A percentile compares a stretch with the other conserved stretches of the same genome.
Evolutionary conservation across 2,888 invertebrate genomes (phyloP).

Genomic region (Drosophila gaucha): DNA sequence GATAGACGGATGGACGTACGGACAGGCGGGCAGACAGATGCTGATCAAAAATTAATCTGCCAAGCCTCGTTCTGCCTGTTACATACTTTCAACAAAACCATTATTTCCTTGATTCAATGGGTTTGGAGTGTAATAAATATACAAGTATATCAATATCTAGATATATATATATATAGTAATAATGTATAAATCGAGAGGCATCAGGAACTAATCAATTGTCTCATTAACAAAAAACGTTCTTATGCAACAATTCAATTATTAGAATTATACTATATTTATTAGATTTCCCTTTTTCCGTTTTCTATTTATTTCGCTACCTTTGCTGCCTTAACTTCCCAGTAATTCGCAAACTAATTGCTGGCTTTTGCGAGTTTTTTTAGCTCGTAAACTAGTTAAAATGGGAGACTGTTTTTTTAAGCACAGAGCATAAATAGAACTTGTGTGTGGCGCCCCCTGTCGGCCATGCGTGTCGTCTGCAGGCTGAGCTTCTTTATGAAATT

Average conservation of each 20-base stretch:
- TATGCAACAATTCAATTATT: neutral
- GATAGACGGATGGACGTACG: too few species aligned
- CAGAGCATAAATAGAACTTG: conserved; percentile 19
- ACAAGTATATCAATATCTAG: too few species aligned
- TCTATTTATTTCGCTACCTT: neutral
- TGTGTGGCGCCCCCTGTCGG: conserved; percentile 57
- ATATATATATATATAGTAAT: neutral
- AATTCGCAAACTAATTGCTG: conserved; percentile 51
- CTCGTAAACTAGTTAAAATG: conserved; percentile 38
- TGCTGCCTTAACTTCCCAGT: conserved; percentile 1
- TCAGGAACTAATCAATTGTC: too few species aligned
- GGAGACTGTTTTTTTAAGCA: neutral
- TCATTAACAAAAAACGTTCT: too few species aligned
- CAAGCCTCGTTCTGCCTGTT: too few species aligned
- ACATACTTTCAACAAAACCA: too few species aligned
- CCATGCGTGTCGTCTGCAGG: conserved; percentile 50
- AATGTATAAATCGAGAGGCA: too few species aligned
- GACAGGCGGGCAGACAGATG: too few species aligned
- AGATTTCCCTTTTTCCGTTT: neutral
- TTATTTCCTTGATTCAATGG: too few species aligned
- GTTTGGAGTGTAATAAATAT: too few species aligned
- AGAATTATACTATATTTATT: neutral
- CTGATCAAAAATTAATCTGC: too few species aligned
- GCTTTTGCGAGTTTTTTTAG: conserved; percentile 7
- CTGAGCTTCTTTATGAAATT: conserved; percentile 66